Evolutionary conservation across 1,140 invertebrate genomes (phyloP), one percentile per base, ranked within the genome.

Genomic region (Sogatella furcifera): DNA sequence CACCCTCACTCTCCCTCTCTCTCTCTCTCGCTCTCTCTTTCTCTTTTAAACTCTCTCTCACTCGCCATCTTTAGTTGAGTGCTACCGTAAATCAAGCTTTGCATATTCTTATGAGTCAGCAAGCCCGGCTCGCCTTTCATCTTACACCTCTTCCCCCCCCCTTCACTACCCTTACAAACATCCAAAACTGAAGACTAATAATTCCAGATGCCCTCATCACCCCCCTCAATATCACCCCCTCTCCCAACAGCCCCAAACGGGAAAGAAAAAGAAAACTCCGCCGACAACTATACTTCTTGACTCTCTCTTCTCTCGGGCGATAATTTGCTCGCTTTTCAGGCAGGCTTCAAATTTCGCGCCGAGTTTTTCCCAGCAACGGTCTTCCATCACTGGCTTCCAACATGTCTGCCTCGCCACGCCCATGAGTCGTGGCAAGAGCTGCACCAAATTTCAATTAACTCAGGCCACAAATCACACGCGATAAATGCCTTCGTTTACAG

Each of bases 41-140:
- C 24, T 4, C 24, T 28, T 10, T 38, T 11, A 9, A 1, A 8
- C 34, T 38, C 9, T 38, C 34, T 38, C 9, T 38, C 9, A 8
- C 34, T 38, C 34, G 34, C 34, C 34, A 38, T 38, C 34, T 38
- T 38, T 13, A 38, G 34, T 38, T 19, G 46, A 49, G 54, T 31
- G 38, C 22, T 19, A 19, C 28, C n/a, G 31, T 55, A 55, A 55
- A 55, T 55, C 54, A 55, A 55, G 54, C 54, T 55, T 55, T 55
- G 54, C 54, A 55, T 55, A 55, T 55, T 55, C 54, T 55, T 55
- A 55, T 55, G 28, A 38, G 28, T 34, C 22, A 28, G 14, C n/a
- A n/a, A n/a, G 22, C 28, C 22, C 22, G 38, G 22, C 54, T 34
- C 31, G 22, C 41, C 60, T 52, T 62, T 57, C 55, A 57, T 57